Evolutionary conservation across 2,888 invertebrate species (phyloP), one percentile per base, ranked within the genome.

Genomic region (Megastigmus dorsalis): DNA sequence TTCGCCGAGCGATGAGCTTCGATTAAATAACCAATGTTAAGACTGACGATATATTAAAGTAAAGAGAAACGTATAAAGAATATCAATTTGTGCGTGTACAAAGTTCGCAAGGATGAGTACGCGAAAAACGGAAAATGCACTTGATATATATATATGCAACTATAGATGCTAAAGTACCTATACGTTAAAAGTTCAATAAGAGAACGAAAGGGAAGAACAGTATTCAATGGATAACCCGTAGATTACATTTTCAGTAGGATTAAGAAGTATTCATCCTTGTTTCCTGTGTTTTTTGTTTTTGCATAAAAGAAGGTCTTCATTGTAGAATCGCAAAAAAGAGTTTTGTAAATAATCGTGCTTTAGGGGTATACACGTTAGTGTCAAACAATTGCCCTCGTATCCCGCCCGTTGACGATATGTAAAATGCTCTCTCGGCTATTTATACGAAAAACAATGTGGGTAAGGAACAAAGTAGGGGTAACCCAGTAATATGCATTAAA

Each of bases 341-440:
- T 15, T 71, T 55, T 72, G 72, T 72, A 72, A 59, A 72, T 72
- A 72, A 65, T 38, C 48, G n/a, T 65, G 57, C 36, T 45, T 55
- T 41, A 48, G 3, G n/a, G n/a, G n/a, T n/a, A 15, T 68, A 20
- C 20, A 43, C 6, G 10, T 3, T 28, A 20, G 13, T 30, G 45
- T 57, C 28, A 13, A 45, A 55, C 18, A 23, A 38, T n/a, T 48
- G 23, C n/a, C n/a, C n/a, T n/a, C n/a, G n/a, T n/a, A n/a, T n/a
- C n/a, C n/a, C n/a, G 9, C 2, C 23, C 30, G 13, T 6, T 26
- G 20, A 36, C 23, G 18, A n/a, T 38, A 18, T 68, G 59, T 59
- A 57, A 68, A 57, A 68, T 20, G 48, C 28, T 28, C 28, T 28
- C 43, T 26, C 23, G 43, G 41, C 18, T 20, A 45, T 43, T 70